Percentiles rank a stretch among this genome's conserved stretches.
These are phyloP conservation scores for Rhyzopertha dominica DNA, from an alignment of 1,140 invertebrate species.

Conservation along the genomic window DNA sequence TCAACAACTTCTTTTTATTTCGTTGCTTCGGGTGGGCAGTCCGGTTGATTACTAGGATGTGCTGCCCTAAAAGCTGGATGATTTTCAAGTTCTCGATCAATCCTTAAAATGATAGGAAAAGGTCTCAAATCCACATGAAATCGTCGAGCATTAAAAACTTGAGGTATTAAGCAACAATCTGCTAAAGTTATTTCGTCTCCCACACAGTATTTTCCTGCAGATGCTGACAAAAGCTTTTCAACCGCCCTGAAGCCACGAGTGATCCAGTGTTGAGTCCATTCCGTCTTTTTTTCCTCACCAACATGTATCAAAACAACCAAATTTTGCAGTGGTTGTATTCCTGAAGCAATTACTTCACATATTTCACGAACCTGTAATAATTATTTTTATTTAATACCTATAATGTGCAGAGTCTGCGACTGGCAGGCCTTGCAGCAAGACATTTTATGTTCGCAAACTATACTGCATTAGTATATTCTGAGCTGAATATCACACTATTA, in stretches of 20 bases:
- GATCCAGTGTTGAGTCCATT: conserved; percentile 93
- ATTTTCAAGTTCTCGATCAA: conserved; percentile 79
- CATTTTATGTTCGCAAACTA: too few species aligned
- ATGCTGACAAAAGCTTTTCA: conserved; percentile 78
- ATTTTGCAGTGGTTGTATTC: conserved; percentile 96
- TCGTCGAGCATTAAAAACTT: conserved; percentile 56
- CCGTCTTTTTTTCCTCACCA: conserved; percentile 79
- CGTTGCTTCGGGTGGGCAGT: conserved; percentile 80
- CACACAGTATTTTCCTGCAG: conserved; percentile 89
- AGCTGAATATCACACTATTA: too few species aligned
- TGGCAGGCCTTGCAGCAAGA: too few species aligned
- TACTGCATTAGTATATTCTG: too few species aligned
- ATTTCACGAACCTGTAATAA: conserved; percentile 58
- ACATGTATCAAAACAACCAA: conserved; percentile 79
- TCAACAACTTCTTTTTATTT: too few species aligned
- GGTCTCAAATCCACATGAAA: conserved; percentile 87
- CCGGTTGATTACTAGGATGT: conserved; percentile 84
- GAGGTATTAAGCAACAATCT: conserved; percentile 92
- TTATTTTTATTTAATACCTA: too few species aligned
- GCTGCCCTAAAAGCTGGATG: conserved; percentile 84
- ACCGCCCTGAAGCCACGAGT: conserved; percentile 82
- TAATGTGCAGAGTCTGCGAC: too few species aligned
- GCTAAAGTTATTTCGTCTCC: conserved; percentile 91
- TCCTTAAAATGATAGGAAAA: conserved; percentile 83
- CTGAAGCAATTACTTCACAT: conserved; percentile 80